phyloP scores from a whole-genome alignment of 1,140 invertebrate genomes.

The Leptonema lineaticorne region DNA sequence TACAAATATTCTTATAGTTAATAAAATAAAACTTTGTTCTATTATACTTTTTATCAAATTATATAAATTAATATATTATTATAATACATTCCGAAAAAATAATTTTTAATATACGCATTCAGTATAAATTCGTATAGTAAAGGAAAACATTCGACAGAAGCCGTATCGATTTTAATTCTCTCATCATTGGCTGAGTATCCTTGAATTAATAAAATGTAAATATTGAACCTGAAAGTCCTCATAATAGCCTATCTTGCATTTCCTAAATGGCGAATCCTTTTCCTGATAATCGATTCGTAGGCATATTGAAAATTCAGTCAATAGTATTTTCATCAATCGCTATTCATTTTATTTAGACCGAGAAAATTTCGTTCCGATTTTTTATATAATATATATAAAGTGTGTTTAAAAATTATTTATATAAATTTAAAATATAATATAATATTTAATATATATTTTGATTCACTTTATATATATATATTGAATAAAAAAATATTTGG shows the following conservation, averaged over 20 bases:
- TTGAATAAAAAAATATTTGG: background rate
- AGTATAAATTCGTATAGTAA: too few species aligned
- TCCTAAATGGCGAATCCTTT: background rate
- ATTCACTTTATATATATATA: background rate
- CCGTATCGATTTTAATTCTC: conserved; percentile 9
- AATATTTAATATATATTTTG: background rate
- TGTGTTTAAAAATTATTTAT: background rate
- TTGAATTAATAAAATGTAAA: conserved; percentile 8
- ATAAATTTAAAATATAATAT: background rate
- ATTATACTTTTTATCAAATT: too few species aligned
- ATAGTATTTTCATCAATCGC: conserved; percentile 12
- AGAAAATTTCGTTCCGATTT: background rate
- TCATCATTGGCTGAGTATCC: too few species aligned
- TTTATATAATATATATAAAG: background rate
- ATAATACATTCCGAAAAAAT: too few species aligned
- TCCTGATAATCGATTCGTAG: background rate
- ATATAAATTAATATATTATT: too few species aligned
- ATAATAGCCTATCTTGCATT: conserved; percentile 4
- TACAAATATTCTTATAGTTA: too few species aligned
- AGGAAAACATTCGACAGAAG: conserved; percentile 8
- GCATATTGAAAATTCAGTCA: conserved; percentile 12
- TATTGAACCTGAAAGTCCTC: background rate
- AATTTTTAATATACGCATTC: too few species aligned
- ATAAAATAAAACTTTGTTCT: too few species aligned
- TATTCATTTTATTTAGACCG: background rate